Evolutionary conservation across 2,888 invertebrate species (phyloP), one percentile per base, ranked within the genome.

Genomic region (Epinotia demarniana): DNA sequence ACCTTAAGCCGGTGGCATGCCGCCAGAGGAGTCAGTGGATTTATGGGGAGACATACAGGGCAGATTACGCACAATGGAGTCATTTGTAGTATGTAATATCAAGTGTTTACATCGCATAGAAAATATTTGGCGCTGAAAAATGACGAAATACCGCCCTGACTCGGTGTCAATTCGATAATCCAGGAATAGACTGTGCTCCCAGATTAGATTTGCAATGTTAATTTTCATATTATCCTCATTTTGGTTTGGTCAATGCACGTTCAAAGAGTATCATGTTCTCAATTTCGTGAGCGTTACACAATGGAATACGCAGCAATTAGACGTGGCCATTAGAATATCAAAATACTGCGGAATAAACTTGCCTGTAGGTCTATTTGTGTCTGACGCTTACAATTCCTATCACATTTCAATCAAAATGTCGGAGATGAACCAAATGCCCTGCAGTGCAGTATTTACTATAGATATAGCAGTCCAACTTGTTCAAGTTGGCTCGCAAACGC

Each of bases 1-100:
- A 66, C 71, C 66, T 73, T 75, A 66, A 60, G 75, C n/a, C 55
- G 18, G 73, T 49, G 53, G 62, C 60, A 58, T 23, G n/a, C 49
- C 61, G 61, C 61, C 33, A 61, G 61, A 13, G 13, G 57, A 23
- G 33, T n/a, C 53, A 19, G 49, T 55, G 43, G 60, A 69, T 69
- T 69, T 69, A 69, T 69, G 58, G 58, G 16, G 23, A 69, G 58
- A 58, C 69, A 60, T 69, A 60, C 60, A 46, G 23, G 43, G 16
- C 43, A 46, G 69, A 69, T 69, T 69, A 60, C 19, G 57, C 13
- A 46, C 9, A 33, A 23, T 43, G 43, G n/a, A 23, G 46, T 27
- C 58, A 60, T 69, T 69, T 69, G 46, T 58, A 58, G 13, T 13
- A 39, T 9, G 19, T 66, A 23, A 53, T 49, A 49, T 49, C 49